These are phyloP conservation scores for Neotoxoptera formosana DNA, from an alignment of 1,140 invertebrate species.

Conservation along the genomic window DNA sequence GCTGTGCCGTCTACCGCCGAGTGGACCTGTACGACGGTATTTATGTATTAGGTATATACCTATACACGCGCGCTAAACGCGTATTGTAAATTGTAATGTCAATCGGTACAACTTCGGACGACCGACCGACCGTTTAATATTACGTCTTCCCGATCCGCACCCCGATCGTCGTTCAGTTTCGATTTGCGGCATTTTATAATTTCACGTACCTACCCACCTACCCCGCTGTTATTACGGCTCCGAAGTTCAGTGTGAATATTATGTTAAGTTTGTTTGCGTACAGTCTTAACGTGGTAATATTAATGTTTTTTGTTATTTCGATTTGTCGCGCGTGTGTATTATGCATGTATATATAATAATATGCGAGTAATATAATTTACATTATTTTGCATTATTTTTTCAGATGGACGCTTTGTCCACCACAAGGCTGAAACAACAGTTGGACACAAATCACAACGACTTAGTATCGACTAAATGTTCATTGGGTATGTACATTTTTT, in stretches of 20 bases:
- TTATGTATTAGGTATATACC: neutral
- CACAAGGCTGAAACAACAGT: slow-evolving; percentile 67
- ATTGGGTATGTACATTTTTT: slow-evolving; percentile 63
- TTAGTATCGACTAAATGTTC: slow-evolving; percentile 66
- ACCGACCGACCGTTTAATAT: neutral
- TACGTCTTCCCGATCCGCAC: neutral
- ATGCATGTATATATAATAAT: neutral
- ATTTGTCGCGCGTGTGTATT: neutral
- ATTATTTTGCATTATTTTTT: slow-evolving; percentile 61
- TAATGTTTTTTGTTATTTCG: neutral
- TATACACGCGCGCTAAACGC: neutral
- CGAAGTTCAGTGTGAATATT: neutral
- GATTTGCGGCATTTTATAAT: neutral
- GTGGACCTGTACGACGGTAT: neutral
- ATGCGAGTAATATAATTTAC: neutral
- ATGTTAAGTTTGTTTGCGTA: slow-evolving; percentile 55
- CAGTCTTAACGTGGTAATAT: slow-evolving; percentile 23
- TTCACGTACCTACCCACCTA: too few relatives aligned
- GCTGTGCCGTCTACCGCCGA: neutral
- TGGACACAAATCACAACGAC: slow-evolving; percentile 66
- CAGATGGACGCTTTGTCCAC: slow-evolving; percentile 71
- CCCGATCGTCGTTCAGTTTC: neutral
- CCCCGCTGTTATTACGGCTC: neutral
- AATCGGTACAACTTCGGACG: neutral
- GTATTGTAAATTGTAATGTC: slow-evolving; percentile 17